phyloP scores from a whole-genome alignment of 2,888 invertebrate genomes.

The Diaphora mendica region DNA sequence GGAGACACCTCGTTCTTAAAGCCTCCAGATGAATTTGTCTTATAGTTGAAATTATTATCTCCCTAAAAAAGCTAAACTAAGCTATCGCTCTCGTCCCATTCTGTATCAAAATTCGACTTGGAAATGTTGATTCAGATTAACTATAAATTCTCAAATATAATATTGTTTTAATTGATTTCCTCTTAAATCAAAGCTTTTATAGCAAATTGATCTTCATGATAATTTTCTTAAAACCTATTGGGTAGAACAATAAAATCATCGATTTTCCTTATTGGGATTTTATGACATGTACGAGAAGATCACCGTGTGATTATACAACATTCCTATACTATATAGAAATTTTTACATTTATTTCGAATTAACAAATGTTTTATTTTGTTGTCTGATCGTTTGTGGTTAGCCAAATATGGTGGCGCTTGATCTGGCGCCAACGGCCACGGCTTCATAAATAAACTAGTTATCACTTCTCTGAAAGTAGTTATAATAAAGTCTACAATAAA shows the following conservation, averaged over 20 bases:
- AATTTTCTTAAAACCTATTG: slow-evolving; percentile 12
- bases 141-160: background rate
- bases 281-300: slow-evolving; percentile 25
- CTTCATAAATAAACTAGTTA: slow-evolving; percentile 39
- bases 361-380: slow-evolving; percentile 34
- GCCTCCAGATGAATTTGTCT: too few relatives aligned
- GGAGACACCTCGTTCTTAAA: too few relatives aligned
- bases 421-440: slow-evolving; percentile 41
- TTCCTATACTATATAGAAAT: slow-evolving; percentile 26
- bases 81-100: too few relatives aligned
- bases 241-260: slow-evolving; percentile 33
- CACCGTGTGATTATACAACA: slow-evolving; percentile 29
- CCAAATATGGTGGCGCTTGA: slow-evolving; percentile 33
- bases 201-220: slow-evolving; percentile 1
- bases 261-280: slow-evolving; percentile 32
- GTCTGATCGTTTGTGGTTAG: slow-evolving; percentile 40
- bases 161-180: background rate
- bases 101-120: too few relatives aligned
- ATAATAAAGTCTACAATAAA: slow-evolving; percentile 13
- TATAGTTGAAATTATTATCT: too few relatives aligned
- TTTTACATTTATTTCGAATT: slow-evolving; percentile 33
- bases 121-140: background rate
- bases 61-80: too few relatives aligned
- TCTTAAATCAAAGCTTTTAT: slow-evolving; percentile 9
- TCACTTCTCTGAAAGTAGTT: slow-evolving; percentile 26